Conservation (phyloP, 2,888 invertebrate genomes). For the Pristionchus fissidentatus region DNA sequence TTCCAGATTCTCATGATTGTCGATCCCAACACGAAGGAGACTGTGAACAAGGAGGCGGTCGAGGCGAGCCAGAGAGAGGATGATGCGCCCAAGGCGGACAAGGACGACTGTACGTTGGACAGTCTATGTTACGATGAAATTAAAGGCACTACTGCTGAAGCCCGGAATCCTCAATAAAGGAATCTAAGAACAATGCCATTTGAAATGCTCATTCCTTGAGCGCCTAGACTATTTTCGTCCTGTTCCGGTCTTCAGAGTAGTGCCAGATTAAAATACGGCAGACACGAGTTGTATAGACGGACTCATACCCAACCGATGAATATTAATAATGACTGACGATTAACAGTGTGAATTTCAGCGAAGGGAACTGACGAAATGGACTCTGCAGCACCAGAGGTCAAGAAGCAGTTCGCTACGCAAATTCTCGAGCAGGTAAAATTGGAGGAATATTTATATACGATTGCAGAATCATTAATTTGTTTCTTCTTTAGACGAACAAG, state of each 20-base stretch:
- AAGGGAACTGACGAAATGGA: conserved; percentile 27
- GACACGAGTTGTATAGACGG: neutral
- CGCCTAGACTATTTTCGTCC: no score
- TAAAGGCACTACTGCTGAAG: no score
- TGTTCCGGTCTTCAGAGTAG: no score
- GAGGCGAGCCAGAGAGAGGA: conserved; percentile 31
- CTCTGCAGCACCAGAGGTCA: conserved; percentile 31
- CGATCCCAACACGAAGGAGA: neutral
- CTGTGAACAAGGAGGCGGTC: neutral
- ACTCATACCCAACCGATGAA: no score
- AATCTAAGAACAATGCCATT: no score
- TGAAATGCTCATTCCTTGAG: no score
- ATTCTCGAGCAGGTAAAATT: conserved; percentile 10
- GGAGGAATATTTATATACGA: neutral
- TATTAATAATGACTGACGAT: no score
- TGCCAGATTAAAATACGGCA: neutral
- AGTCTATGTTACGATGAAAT: neutral
- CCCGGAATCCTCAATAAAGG: no score
- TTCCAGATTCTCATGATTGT: conserved; percentile 32
- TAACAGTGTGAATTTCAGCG: neutral
- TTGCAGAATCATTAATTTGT: neutral
- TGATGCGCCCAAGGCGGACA: conserved; percentile 37
- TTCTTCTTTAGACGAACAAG: conserved; percentile 32
- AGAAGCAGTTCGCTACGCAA: conserved; percentile 28
- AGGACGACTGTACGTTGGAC: conserved; percentile 25